Base-by-base conservation (phyloP, 2,888 invertebrate genomes). In the Argynnis bischoffii region DNA sequence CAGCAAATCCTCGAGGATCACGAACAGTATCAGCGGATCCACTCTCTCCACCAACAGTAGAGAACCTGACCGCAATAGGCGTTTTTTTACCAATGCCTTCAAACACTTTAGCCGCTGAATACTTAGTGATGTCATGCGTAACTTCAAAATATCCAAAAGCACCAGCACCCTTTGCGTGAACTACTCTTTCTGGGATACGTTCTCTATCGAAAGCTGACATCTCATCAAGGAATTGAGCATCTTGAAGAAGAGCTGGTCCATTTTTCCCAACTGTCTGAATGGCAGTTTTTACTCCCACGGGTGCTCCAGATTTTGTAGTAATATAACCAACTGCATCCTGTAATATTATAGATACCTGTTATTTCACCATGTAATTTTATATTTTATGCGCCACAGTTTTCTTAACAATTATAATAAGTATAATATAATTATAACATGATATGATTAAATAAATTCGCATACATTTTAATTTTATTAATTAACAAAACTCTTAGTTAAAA, bases 111-210 rank as follows among this genome's bases (percentile, higher is more conserved):
- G 97, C 97, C 53, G 96, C 97, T 72, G 93, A 92, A 83, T 97
- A 98, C 81, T 96, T 94, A 21, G 94, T 94, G 71, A 98, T 97
- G 81, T 98, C 97, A 81, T 97, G 95, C 3, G 98, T 98, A 15
- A 97, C 96, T 88, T 97, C 97, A 81, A 98, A 97, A 79, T 96
- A 96, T 2, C 96, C 97, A 85, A 97, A 97, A 1, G 97, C 97
- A 35, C 97, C 98, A 55, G 97, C 98, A 73, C 99, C 99, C 87
- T 99, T 99, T 1, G 99, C 99, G 86, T 99, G 99, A 1, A 98
- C 98, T 1, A 99, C 98, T 76, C 99, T 95, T 84, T 99, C 99
- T 0, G 99, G 99, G 77, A 99, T 99, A 66, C 99, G 95, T 85
- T 99, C 99, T 51, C 98, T 94, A 84, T 96, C 95, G 83, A 99